Evolutionary conservation across 1,140 invertebrate genomes (phyloP).

Genomic region (Papilio glaucus): DNA sequence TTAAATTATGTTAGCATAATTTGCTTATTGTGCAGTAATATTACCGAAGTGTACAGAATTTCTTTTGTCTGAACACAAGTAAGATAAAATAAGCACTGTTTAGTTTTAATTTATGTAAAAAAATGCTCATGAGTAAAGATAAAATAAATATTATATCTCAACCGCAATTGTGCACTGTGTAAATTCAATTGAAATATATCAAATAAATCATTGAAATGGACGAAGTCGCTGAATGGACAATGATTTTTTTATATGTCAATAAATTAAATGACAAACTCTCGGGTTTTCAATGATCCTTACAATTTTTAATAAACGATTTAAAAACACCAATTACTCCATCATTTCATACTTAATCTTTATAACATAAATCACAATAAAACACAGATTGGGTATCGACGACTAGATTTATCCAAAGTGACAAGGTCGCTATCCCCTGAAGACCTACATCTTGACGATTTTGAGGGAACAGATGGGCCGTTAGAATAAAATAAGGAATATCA

Average conservation of each 20-base stretch:
- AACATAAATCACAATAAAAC: too few relatives aligned
- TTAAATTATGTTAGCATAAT: not conserved
- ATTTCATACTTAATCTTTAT: not conserved
- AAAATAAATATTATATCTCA: slow-evolving; percentile 22
- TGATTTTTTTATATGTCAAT: slow-evolving; percentile 37
- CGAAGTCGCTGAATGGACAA: slow-evolving; percentile 31
- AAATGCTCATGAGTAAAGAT: slow-evolving; percentile 28
- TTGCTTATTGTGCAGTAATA: not conserved
- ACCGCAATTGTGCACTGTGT: slow-evolving; percentile 28
- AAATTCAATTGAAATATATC: slow-evolving; percentile 27
- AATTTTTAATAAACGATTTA: not conserved
- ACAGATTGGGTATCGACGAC: too few relatives aligned
- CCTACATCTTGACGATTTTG: too few relatives aligned
- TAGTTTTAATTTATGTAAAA: slow-evolving; percentile 11
- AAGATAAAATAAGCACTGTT: slow-evolving; percentile 22
- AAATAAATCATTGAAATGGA: slow-evolving; percentile 36
- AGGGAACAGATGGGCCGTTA: too few relatives aligned
- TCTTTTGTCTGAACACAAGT: slow-evolving; percentile 5
- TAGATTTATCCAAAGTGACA: too few relatives aligned
- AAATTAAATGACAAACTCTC: slow-evolving; percentile 29
- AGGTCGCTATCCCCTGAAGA: too few relatives aligned
- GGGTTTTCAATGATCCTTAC: slow-evolving; percentile 10
- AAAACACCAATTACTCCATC: not conserved
- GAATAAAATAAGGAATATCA: too few relatives aligned
- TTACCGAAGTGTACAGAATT: not conserved